Percentiles rank a stretch among this genome's conserved stretches.
Evolutionary conservation across 2,797 vertebrate species (phyloP).

Genomic region (Forpus xanthops): DNA sequence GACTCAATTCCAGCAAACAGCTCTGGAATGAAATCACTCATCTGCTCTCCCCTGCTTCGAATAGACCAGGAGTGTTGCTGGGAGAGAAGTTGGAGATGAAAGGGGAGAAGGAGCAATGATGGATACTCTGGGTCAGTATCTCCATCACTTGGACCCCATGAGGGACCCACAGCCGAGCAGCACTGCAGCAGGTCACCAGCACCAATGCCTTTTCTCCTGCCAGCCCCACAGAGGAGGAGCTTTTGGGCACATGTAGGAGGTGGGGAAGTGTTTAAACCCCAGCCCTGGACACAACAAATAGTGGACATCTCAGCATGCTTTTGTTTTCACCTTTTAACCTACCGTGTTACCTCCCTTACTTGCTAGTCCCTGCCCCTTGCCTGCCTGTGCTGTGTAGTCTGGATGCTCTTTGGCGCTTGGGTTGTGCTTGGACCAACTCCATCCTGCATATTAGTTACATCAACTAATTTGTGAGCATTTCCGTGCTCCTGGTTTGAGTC

Average conservation of each 20-base stretch:
- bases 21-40: slow-evolving; percentile 14
- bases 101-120: not conserved
- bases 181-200: not conserved
- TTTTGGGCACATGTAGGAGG: not conserved
- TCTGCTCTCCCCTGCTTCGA: not conserved
- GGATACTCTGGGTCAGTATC: not conserved
- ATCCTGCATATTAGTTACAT: not conserved
- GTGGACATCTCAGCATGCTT: not conserved
- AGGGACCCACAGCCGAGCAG: not conserved
- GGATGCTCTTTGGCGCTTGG: not conserved
- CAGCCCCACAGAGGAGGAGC: not conserved
- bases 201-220: not conserved
- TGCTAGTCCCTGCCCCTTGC: not conserved
- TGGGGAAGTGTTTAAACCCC: not conserved
- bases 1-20: slow-evolving; percentile 40
- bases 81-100: not conserved
- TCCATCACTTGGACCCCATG: fast-evolving
- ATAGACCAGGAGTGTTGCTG: not conserved
- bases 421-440: not conserved
- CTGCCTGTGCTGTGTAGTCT: not conserved
- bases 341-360: not conserved
- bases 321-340: not conserved
- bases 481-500: not conserved
- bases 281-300: not conserved
- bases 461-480: not conserved